Evolutionary conservation across 2,113 vertebrate species (phyloP).

Genomic region (Mohoua ochrocephala): DNA sequence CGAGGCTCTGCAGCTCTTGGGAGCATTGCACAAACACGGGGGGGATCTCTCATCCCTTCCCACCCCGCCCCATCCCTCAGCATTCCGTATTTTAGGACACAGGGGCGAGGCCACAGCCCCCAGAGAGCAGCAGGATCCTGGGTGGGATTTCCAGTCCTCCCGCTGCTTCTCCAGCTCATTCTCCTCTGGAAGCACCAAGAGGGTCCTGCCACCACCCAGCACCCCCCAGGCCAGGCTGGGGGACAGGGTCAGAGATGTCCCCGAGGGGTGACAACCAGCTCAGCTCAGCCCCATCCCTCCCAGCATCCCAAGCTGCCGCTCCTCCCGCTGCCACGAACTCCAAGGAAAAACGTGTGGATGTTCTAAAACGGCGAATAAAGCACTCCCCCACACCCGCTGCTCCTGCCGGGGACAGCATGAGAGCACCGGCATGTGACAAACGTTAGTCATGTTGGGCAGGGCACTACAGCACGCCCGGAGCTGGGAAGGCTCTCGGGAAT

Average conservation of each 20-base stretch:
- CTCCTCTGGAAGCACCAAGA: background rate
- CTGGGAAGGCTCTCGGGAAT: background rate
- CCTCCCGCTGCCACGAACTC: background rate
- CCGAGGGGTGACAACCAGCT: background rate
- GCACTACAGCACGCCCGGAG: background rate
- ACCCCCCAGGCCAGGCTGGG: background rate
- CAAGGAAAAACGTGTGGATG: background rate
- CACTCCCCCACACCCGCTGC: background rate
- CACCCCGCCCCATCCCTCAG: rapidly evolving
- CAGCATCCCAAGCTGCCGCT: background rate
- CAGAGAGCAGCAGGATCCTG: background rate
- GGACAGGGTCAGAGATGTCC: background rate
- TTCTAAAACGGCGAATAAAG: background rate
- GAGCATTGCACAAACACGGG: background rate
- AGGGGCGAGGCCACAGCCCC: background rate
- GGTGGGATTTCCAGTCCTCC: background rate
- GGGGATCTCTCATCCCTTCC: background rate
- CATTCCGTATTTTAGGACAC: background rate
- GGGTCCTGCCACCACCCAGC: background rate
- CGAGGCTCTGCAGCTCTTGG: background rate
- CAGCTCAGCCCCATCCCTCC: background rate
- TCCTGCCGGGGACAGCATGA: background rate
- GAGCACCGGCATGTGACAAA: constrained; percentile 38
- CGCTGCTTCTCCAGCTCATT: background rate
- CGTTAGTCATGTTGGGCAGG: constrained; percentile 1